Evolutionary conservation across 2,888 invertebrate genomes (phyloP), one percentile per base, ranked within the genome.

Genomic region (Subacronicta megacephala): DNA sequence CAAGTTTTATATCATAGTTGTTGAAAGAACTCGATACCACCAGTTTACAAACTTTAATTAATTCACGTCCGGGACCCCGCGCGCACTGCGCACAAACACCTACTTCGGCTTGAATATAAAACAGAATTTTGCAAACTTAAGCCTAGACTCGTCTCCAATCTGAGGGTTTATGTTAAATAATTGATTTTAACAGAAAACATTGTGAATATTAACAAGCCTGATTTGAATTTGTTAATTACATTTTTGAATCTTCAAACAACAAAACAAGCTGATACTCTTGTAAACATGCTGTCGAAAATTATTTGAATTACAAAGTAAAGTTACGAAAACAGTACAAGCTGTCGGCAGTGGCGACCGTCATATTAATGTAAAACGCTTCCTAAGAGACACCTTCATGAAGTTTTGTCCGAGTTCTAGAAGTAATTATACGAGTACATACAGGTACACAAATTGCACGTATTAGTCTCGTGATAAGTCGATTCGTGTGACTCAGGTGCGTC

Each of bases 41-140:
- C 49, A 61, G 58, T 65, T 69, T 53, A 52, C 54, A 47, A 69
- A 69, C 43, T 70, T 65, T 61, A 65, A 69, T 69, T 58, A 65
- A 68, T 69, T 41, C 38, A 15, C 50, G 49, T 42, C 67, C 20
- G 17, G 18, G 33, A 37, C 40, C 29, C 10, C 20, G 17, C 44
- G 13, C 35, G 26, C 33, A 15, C 40, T 40, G 13, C 35, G 26
- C 33, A 15, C 40, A 31, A 47, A 50, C 55, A 63, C 59, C 7
- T 12, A 44, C 50, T 56, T 36, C 7, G 15, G 5, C 7, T 35
- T n/a, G 46, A 68, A 56, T 66, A 56, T 56, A 56, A 62, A 67
- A 50, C 42, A 53, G 33, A 15, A 16, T 45, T 12, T 29, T 15
- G 15, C 38, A 10, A 37, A 42, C 43, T 45, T 23, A 7, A 16